These are phyloP conservation scores for Falco cherrug DNA, from an alignment of 2,797 vertebrate species.

Conservation along the genomic window DNA sequence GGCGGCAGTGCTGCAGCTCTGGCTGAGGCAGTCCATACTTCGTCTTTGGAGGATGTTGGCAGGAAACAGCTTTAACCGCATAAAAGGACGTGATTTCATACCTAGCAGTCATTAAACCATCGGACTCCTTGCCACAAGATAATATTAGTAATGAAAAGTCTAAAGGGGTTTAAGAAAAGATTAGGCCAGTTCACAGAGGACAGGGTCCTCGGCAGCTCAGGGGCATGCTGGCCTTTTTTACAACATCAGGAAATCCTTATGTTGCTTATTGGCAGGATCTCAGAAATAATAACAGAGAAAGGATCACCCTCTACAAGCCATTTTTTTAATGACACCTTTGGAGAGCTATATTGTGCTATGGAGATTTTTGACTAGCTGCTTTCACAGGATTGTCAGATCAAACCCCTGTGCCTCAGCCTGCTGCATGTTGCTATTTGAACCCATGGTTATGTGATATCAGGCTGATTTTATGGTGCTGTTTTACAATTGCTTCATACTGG, in stretches of 20 bases:
- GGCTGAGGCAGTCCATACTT: neutral
- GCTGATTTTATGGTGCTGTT: rapidly evolving
- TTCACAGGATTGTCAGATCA: neutral
- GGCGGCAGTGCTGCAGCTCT: rapidly evolving
- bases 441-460: neutral
- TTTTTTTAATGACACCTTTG: neutral
- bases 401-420: neutral
- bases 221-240: rapidly evolving
- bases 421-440: neutral
- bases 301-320: neutral
- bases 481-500: neutral
- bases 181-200: neutral
- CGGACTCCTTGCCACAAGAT: neutral
- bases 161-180: neutral
- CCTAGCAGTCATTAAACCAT: neutral
- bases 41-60: rapidly evolving
- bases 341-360: neutral
- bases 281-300: neutral
- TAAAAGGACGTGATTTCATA: neutral
- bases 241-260: neutral
- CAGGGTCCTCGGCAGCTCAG: neutral
- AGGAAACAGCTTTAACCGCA: neutral
- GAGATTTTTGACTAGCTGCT: neutral
- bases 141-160: neutral
- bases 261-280: neutral